phyloP scores from a whole-genome alignment of 2,888 invertebrate species.

The Trisateles emortualis region DNA sequence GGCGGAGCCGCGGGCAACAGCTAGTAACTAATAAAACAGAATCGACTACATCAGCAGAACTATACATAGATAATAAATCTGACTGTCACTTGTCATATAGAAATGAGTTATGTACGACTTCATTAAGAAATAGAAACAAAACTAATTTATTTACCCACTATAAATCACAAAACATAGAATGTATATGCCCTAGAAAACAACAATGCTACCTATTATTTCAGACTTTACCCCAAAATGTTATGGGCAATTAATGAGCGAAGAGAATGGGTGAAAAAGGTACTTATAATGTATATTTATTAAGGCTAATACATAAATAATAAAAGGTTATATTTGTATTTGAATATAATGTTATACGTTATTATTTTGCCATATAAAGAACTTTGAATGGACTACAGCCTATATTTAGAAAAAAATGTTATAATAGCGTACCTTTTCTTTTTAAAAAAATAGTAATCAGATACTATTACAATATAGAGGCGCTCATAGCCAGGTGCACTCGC shows the following conservation, averaged over 20 bases:
- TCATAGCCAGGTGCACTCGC: no score
- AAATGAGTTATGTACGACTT: background rate
- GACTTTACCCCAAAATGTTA: background rate
- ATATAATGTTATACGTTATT: background rate
- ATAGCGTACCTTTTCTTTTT: no score
- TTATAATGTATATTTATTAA: background rate
- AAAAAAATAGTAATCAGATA: no score
- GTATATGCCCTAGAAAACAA: background rate
- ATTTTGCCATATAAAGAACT: background rate
- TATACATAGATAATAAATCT: background rate
- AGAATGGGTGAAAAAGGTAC: background rate
- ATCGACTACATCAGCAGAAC: no score
- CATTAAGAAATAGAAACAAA: background rate
- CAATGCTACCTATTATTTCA: background rate
- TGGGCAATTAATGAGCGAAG: constrained; percentile 4
- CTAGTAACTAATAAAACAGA: no score
- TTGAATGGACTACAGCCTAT: no score
- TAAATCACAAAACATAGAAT: constrained; percentile 7
- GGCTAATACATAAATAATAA: constrained; percentile 35
- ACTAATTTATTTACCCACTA: background rate
- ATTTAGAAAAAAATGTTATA: no score
- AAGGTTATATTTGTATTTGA: constrained; percentile 9
- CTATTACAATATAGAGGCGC: no score
- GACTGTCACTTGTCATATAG: background rate
- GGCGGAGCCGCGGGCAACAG: no score